Evolutionary conservation across 2,888 invertebrate species (phyloP).

Genomic region (Atethmia centrago): DNA sequence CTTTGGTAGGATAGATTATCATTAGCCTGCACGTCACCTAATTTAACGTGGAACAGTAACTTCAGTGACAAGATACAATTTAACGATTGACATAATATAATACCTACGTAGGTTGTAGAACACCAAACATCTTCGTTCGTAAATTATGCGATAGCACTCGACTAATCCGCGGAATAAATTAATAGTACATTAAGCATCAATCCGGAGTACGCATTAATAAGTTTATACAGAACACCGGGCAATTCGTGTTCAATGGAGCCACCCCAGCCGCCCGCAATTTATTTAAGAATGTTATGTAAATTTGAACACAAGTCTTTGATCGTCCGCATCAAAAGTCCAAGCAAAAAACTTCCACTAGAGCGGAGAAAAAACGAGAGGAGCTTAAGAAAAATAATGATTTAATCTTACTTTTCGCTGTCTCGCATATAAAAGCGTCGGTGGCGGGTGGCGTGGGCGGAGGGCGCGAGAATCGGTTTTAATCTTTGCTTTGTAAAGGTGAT

Average conservation of each 20-base stretch:
- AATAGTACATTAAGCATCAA: slow-evolving; percentile 86
- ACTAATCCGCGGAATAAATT: slow-evolving; percentile 86
- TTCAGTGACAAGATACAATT: slow-evolving; percentile 8
- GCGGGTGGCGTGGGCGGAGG: slow-evolving; percentile 75
- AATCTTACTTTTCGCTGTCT: slow-evolving; percentile 90
- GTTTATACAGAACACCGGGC: slow-evolving; percentile 80
- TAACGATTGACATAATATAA: slow-evolving; percentile 10
- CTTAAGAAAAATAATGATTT: slow-evolving; percentile 91
- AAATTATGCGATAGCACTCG: slow-evolving; percentile 80
- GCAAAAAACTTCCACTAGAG: slow-evolving; percentile 87
- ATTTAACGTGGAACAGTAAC: slow-evolving; percentile 3
- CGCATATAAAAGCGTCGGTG: slow-evolving; percentile 88
- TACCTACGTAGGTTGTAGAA: slow-evolving; percentile 18
- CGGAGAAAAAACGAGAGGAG: slow-evolving; percentile 88
- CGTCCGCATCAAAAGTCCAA: slow-evolving; percentile 90
- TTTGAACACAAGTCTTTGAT: slow-evolving; percentile 91
- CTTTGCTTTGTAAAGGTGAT: slow-evolving; percentile 92
- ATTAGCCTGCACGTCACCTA: background rate
- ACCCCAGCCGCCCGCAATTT: slow-evolving; percentile 86
- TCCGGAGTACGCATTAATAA: slow-evolving; percentile 85
- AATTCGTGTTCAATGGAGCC: slow-evolving; percentile 77
- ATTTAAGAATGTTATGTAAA: slow-evolving; percentile 91
- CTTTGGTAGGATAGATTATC: background rate
- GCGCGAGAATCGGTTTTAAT: slow-evolving; percentile 90
- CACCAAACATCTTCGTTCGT: slow-evolving; percentile 61